Evolutionary conservation across 2,113 vertebrate species (phyloP), one percentile per base, ranked within the genome.

Genomic region (Tiliqua scincoides): DNA sequence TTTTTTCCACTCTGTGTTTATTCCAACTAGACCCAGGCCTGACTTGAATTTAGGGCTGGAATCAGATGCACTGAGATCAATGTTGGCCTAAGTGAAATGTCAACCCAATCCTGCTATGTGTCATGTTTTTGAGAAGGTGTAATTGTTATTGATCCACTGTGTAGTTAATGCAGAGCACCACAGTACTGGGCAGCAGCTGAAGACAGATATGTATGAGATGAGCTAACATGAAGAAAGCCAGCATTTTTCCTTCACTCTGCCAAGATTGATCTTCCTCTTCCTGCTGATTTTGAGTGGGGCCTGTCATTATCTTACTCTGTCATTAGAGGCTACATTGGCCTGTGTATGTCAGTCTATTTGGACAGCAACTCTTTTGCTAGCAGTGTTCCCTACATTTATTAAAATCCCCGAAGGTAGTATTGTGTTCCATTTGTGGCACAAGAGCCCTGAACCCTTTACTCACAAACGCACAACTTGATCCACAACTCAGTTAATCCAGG

Each of bases 271-370:
- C 99, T 99, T 99, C 98, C 98, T 99, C 98, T 99, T 99, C 98
- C 99, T 98, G 98, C 98, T 99, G 98, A 98, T 99, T 98, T 97
- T 97, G 97, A 98, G 98, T 98, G 97, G 97, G 98, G 97, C 97
- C 98, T 99, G 98, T 99, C 98, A 99, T 99, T 99, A 99, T 99
- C 98, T 98, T 98, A 98, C 98, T 98, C 98, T 99, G 98, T 99
- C 98, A 99, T 99, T 99, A 99, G 97, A 98, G 98, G 98, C 98
- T 98, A 97, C 98, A 99, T 98, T 98, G 97, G 97, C 97, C 98
- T 97, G 98, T 98, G 97, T 97, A 94, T 99, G 98, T 99, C 98
- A 99, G 98, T 99, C 98, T 98, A 98, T 98, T 98, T 98, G 98
- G 98, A 99, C 98, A 98, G 98, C 97, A 98, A 98, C 97, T 98